These are phyloP conservation scores for Apodemus sylvaticus DNA, from an alignment of 2,113 vertebrate species.

Conservation along the genomic window DNA sequence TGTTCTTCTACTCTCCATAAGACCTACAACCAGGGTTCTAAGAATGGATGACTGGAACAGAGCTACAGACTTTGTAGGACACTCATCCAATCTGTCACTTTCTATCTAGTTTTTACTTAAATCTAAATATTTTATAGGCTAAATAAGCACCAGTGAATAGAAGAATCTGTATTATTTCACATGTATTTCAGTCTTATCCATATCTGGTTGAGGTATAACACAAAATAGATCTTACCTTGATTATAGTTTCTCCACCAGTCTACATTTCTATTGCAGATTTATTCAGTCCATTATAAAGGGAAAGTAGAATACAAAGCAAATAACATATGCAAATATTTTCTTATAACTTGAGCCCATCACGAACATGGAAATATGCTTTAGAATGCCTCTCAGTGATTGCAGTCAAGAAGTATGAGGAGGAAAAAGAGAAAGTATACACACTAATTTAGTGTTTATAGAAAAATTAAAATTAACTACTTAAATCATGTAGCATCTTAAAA, in stretches of 20 bases:
- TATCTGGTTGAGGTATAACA: neutral
- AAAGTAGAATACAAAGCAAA: neutral
- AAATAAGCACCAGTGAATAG: neutral
- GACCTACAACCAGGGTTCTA: neutral
- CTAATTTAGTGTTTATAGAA: neutral
- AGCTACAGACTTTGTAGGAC: neutral
- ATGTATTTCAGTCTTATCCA: neutral
- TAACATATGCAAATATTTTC: neutral
- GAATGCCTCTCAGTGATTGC: neutral
- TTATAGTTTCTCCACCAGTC: neutral
- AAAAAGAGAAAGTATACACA: neutral
- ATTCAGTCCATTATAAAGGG: neutral
- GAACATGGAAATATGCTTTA: neutral
- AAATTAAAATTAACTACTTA: neutral
- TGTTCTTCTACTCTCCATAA: neutral
- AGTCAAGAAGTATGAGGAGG: neutral
- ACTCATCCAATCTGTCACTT: neutral
- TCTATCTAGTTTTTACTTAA: neutral
- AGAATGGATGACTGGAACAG: neutral
- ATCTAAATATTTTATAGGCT: neutral
- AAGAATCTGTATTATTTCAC: constrained; percentile 5
- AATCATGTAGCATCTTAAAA: neutral
- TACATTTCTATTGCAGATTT: neutral
- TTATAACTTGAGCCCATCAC: neutral
- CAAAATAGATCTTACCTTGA: neutral